Evolutionary conservation across 2,888 invertebrate species (phyloP), one percentile per base, ranked within the genome.

Genomic region (Drosophila ezoana): DNA sequence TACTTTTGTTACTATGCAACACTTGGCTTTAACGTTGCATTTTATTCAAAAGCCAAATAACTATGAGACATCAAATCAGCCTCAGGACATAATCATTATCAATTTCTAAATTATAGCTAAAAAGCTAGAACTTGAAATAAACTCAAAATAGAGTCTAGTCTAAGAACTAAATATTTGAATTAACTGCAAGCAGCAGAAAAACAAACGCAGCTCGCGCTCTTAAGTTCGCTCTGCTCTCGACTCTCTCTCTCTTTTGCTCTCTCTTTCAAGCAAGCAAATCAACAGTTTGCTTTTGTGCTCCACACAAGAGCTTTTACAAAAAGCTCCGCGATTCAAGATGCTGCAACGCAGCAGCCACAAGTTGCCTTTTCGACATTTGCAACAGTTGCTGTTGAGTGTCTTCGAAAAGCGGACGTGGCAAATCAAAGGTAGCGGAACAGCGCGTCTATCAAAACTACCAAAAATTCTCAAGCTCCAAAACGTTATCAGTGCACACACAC

Each of bases 331-430:
- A 28, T 18, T 9, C 6, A 59, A 67, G 86, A 76, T 77, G 82
- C 68, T 71, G 76, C 65, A 63, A 47, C 44, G 59, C 65, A 64
- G 75, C 84, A 82, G 88, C 88, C 71, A 87, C 87, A 89, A 88
- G 88, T 88, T 88, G 88, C 81, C 74, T 75, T 89, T 83, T 79
- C 74, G 76, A 74, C 38, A 72, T 81, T 79, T 89, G 90, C 88
- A 90, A 89, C 90, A 88, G 88, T 88, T 90, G 90, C 89, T 89
- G 90, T 81, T 78, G 77, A 89, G 89, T 89, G 83, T 77, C 84
- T 84, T 82, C 63, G 74, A 79, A 83, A 84, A 78, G 78, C 84
- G 84, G 90, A 89, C 89, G 89, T 86, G 89, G 72, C 75, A 77
- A 66, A 32, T 60, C 47, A 66, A 67, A 86, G 84, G 89, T 87